Conservation (phyloP, 2,113 vertebrate genomes). For the Saccopteryx bilineata region DNA sequence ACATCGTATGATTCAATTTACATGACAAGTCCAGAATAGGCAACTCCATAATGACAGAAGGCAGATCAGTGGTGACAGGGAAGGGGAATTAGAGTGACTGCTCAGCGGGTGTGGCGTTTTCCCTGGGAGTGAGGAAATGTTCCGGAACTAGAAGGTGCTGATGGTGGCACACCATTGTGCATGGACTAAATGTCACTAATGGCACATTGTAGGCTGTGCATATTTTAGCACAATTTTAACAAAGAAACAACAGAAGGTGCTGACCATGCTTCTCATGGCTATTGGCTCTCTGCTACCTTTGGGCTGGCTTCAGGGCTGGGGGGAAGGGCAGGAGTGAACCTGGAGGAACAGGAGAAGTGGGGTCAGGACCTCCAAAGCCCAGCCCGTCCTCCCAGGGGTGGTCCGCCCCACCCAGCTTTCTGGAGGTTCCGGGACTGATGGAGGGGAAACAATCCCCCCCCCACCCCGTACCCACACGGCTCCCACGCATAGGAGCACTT, state of each 20-base stretch:
- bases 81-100: fast-evolving
- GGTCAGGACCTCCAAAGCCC: not conserved
- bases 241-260: not conserved
- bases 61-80: not conserved
- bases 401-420: not conserved
- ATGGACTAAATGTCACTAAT: not conserved
- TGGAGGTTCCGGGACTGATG: not conserved
- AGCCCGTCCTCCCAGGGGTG: no score
- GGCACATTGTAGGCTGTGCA: not conserved
- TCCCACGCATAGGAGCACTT: conserved; percentile 62
- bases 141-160: not conserved
- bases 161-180: fast-evolving
- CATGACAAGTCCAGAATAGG: not conserved
- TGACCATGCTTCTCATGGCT: not conserved
- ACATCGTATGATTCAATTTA: not conserved
- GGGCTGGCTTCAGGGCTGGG: not conserved
- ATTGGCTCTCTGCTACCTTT: not conserved
- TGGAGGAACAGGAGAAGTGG: not conserved
- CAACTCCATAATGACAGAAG: not conserved
- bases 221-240: not conserved
- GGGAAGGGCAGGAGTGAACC: not conserved
- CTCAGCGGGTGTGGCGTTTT: not conserved
- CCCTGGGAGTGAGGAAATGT: not conserved
- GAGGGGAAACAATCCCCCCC: conserved; percentile 67
- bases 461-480: not conserved